phyloP scores from a whole-genome alignment of 1,140 invertebrate genomes.

The Diorhabda sublineata region DNA sequence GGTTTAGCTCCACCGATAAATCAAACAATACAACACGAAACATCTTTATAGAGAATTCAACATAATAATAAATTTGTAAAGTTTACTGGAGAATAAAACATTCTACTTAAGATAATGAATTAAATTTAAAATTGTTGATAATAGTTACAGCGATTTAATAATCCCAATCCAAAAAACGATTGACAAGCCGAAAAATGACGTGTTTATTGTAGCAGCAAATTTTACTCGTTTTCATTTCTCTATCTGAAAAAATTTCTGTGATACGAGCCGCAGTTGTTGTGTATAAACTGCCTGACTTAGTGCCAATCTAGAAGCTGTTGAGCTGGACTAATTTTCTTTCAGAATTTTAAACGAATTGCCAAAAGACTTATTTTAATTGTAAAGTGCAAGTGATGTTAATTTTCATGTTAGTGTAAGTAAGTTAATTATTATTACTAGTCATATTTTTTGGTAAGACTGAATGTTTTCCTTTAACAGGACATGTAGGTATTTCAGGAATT shows the following conservation, averaged over 20 bases:
- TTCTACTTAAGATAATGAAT: too few relatives aligned
- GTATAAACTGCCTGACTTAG: conserved; percentile 19
- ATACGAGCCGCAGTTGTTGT: conserved; percentile 6
- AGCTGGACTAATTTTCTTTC: conserved; percentile 1
- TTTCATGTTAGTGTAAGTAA: conserved; percentile 2
- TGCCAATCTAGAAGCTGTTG: conserved; percentile 16
- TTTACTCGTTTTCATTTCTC: not conserved
- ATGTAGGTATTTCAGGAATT: not conserved
- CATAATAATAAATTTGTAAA: not conserved
- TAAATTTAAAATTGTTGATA: too few relatives aligned
- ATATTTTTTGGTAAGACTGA: conserved; percentile 15
- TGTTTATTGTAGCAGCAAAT: too few relatives aligned
- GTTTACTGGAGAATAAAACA: too few relatives aligned
- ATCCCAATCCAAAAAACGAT: too few relatives aligned
- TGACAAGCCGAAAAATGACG: too few relatives aligned
- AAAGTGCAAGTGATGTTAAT: not conserved
- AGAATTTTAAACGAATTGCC: conserved; percentile 12
- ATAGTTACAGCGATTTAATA: too few relatives aligned
- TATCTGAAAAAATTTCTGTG: not conserved
- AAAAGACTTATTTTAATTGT: conserved; percentile 14
- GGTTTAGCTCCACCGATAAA: not conserved
- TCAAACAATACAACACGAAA: conserved; percentile 23
- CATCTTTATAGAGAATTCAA: conserved; percentile 17
- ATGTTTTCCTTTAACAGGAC: conserved; percentile 4
- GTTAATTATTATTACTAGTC: conserved; percentile 9